Evolutionary conservation across 1,140 invertebrate genomes (phyloP).

Genomic region (Pseudomyrmex sp.): DNA sequence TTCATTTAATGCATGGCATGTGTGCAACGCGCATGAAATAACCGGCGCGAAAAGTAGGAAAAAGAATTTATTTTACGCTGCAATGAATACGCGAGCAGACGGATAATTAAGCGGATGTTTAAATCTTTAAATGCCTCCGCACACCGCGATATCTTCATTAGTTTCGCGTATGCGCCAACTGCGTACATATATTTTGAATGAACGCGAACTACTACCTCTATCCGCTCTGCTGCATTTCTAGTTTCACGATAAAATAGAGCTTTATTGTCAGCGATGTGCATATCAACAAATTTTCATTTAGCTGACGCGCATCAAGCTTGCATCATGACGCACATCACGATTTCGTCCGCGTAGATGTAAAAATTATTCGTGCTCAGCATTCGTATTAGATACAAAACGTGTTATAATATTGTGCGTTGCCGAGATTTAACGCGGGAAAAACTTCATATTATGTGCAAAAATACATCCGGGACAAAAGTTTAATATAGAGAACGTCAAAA

Average conservation of each 20-base stretch:
- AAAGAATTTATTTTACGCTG: neutral
- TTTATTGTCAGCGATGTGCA: conserved; percentile 52
- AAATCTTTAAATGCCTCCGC: conserved; percentile 36
- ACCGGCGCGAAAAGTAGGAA: neutral
- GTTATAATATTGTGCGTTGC: too few relatives aligned
- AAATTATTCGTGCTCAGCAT: conserved; percentile 14
- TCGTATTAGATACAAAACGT: conserved; percentile 57
- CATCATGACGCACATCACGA: conserved; percentile 52
- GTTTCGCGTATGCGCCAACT: conserved; percentile 2
- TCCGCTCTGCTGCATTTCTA: neutral
- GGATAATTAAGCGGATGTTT: conserved; percentile 38
- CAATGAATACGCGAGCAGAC: neutral
- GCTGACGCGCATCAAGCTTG: conserved; percentile 59
- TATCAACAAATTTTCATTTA: conserved; percentile 70
- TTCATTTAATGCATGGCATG: neutral
- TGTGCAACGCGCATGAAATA: neutral
- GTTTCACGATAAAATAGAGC: conserved; percentile 37
- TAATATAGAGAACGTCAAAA: too few relatives aligned
- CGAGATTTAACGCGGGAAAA: too few relatives aligned
- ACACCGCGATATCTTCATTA: conserved; percentile 9
- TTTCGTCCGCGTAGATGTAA: conserved; percentile 41
- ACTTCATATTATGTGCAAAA: too few relatives aligned
- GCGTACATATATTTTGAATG: conserved; percentile 43
- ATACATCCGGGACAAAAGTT: too few relatives aligned
- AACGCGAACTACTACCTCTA: conserved; percentile 22